phyloP scores from a whole-genome alignment of 2,888 invertebrate genomes.

The Diarsia mendica region DNA sequence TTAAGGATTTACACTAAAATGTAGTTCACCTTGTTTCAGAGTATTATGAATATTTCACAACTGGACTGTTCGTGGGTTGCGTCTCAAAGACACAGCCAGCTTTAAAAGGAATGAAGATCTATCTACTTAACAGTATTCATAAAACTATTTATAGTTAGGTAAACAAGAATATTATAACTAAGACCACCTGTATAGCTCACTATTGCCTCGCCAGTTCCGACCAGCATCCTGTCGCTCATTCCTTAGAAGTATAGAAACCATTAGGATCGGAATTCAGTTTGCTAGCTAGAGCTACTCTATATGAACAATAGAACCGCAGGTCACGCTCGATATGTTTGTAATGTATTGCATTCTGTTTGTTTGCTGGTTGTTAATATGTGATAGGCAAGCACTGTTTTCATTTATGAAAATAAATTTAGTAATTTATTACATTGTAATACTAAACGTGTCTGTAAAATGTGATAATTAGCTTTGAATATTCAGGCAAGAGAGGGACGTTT shows the following conservation, averaged over 20 bases:
- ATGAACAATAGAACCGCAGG: slow-evolving; percentile 39
- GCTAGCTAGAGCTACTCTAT: slow-evolving; percentile 34
- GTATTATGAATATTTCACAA: slow-evolving; percentile 81
- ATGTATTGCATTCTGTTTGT: slow-evolving; percentile 59
- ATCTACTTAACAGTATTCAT: slow-evolving; percentile 89
- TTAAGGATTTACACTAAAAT: slow-evolving; percentile 18
- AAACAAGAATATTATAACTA: slow-evolving; percentile 75
- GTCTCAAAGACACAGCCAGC: slow-evolving; percentile 79
- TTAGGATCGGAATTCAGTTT: slow-evolving; percentile 32
- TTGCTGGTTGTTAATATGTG: slow-evolving; percentile 71
- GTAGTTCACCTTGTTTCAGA: slow-evolving; percentile 72
- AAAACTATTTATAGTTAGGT: slow-evolving; percentile 85
- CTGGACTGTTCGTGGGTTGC: slow-evolving; percentile 76
- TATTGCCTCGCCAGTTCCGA: slow-evolving; percentile 80
- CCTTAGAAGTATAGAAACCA: slow-evolving; percentile 46
- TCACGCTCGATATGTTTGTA: slow-evolving; percentile 50
- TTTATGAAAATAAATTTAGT: slow-evolving; percentile 70
- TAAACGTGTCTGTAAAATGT: slow-evolving; percentile 83
- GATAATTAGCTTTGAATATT: slow-evolving; percentile 85
- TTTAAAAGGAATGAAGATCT: slow-evolving; percentile 87
- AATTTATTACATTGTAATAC: slow-evolving; percentile 75
- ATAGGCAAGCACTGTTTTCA: slow-evolving; percentile 70
- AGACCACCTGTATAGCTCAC: slow-evolving; percentile 78
- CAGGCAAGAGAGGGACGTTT: slow-evolving; percentile 81
- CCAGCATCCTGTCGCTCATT: slow-evolving; percentile 66